A percentile compares a stretch with the other conserved stretches of the same genome.
phyloP scores from a whole-genome alignment of 2,113 vertebrate genomes.

The Eolophus roseicapilla region DNA sequence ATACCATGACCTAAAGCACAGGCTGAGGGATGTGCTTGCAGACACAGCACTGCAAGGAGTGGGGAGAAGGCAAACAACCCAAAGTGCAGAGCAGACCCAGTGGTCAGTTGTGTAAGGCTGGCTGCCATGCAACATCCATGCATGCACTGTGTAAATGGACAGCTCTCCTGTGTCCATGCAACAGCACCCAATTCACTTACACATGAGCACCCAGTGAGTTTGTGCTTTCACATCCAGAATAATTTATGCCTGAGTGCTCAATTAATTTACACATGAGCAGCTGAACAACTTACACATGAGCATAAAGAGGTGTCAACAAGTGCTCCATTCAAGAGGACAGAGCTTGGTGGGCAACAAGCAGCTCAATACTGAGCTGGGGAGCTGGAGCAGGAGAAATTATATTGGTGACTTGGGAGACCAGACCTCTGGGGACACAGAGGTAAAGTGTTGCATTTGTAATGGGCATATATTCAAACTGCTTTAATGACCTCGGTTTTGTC shows the following conservation, averaged over 20 bases:
- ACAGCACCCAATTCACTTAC: background rate
- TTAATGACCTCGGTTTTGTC: accelerated
- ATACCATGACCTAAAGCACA: background rate
- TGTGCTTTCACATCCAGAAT: background rate
- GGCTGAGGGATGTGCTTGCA: background rate
- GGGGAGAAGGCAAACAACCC: background rate
- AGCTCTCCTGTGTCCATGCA: background rate
- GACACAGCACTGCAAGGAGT: background rate
- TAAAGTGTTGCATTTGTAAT: background rate
- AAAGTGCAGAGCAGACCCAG: background rate
- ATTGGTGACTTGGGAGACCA: background rate
- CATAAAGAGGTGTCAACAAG: background rate
- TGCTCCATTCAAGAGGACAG: background rate
- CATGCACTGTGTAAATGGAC: background rate
- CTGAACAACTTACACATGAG: background rate
- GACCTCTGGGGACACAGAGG: background rate
- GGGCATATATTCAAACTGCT: background rate
- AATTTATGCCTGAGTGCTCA: background rate
- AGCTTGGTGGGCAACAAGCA: background rate
- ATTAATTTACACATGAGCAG: background rate
- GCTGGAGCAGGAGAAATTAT: background rate
- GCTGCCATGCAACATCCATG: background rate
- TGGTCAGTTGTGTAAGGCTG: background rate
- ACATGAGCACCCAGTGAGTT: background rate
- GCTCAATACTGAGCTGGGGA: background rate